Conservation (phyloP, 2,113 vertebrate species). For the Antidorcas marsupialis region DNA sequence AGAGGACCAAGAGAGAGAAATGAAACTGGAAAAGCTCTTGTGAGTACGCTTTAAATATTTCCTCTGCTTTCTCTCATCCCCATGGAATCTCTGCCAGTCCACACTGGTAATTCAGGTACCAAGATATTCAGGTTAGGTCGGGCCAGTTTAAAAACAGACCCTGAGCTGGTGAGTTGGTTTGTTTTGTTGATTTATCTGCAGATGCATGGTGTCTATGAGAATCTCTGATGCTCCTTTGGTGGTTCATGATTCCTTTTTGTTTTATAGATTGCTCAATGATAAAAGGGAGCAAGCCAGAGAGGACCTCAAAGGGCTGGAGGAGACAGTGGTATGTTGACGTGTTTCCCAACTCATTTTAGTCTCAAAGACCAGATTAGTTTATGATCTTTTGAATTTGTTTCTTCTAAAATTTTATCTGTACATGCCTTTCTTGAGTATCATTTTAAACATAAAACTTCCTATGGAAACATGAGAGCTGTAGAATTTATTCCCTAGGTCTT, state of each 20-base stretch:
- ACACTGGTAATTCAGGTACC: background rate
- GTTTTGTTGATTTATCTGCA: background rate
- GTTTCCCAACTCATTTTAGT: background rate
- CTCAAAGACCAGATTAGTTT: background rate
- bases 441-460: background rate
- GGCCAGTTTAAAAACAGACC: background rate
- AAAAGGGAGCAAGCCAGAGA: conserved; percentile 93
- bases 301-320: conserved; percentile 95
- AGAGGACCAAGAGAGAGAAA: conserved; percentile 91
- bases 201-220: background rate
- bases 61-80: background rate
- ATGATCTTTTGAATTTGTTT: conserved; percentile 1
- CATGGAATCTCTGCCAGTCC: background rate
- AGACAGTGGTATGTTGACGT: conserved; percentile 90
- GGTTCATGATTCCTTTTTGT: conserved; percentile 1
- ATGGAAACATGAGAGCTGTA: background rate
- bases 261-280: conserved; percentile 89
- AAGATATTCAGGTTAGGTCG: background rate
- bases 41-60: conserved; percentile 72
- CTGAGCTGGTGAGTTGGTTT: background rate
- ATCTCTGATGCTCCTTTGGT: background rate
- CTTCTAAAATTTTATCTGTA: background rate
- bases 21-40: conserved; percentile 89
- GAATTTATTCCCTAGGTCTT: background rate
- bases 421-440: background rate